phyloP scores from a whole-genome alignment of 2,113 vertebrate species.

The Erinaceus europaeus region DNA sequence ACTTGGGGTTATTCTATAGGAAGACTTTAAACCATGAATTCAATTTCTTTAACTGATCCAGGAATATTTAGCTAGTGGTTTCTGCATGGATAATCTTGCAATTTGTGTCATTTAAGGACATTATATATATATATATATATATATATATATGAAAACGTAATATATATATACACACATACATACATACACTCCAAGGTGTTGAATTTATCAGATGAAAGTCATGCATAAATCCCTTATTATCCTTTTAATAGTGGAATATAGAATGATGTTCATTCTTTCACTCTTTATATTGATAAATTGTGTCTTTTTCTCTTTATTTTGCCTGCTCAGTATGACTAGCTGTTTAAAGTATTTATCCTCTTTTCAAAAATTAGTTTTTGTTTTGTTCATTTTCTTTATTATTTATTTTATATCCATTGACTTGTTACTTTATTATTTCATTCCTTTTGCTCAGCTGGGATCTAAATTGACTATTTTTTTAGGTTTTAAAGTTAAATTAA shows the following conservation, averaged over 20 bases:
- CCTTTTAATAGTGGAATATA: not conserved
- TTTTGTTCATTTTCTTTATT: constrained; percentile 27
- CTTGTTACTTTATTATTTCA: not conserved
- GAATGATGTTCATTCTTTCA: not conserved
- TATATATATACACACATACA: too few relatives aligned
- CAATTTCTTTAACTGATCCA: constrained; percentile 5
- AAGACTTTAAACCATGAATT: constrained; percentile 4
- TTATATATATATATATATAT: too few relatives aligned
- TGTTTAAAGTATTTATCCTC: not conserved
- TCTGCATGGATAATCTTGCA: not conserved
- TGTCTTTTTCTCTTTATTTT: too few relatives aligned
- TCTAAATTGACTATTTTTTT: not conserved
- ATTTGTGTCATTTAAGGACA: constrained; percentile 9
- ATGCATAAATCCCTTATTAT: not conserved
- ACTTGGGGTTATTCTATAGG: not conserved
- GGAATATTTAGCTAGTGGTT: not conserved
- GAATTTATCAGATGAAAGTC: not conserved
- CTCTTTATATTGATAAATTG: not conserved
- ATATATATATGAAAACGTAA: too few relatives aligned
- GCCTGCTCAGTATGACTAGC: too few relatives aligned
- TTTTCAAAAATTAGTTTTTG: constrained; percentile 21
- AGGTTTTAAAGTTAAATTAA: not conserved
- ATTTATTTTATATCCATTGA: not conserved
- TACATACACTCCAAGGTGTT: not conserved
- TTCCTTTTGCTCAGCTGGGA: not conserved